Percentiles rank a stretch among this genome's conserved stretches.
phyloP scores from a whole-genome alignment of 1,140 invertebrate species.

The Drosophila miranda region DNA sequence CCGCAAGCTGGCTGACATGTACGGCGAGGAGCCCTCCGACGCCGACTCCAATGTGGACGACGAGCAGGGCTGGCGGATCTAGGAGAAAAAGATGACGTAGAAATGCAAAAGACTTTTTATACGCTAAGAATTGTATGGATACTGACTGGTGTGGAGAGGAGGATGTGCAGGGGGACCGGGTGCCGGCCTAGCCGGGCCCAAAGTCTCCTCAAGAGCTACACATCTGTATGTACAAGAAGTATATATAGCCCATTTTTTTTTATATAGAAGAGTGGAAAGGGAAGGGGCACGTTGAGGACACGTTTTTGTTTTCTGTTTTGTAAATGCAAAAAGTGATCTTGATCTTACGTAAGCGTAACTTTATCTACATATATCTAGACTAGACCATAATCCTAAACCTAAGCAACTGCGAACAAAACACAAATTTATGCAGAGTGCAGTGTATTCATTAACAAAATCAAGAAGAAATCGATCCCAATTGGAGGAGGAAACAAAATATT shows the following conservation, averaged over 20 bases:
- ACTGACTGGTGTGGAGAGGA: constrained; percentile 21
- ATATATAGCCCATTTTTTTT: background rate
- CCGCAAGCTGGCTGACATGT: constrained; percentile 98
- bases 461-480: constrained; percentile 28
- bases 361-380: constrained; percentile 20
- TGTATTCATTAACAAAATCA: constrained; percentile 24
- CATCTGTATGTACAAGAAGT: constrained; percentile 26
- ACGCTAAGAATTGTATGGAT: constrained; percentile 56
- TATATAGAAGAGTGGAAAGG: constrained; percentile 66
- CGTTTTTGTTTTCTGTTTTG: constrained; percentile 62
- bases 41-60: constrained; percentile 82
- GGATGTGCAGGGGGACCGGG: constrained; percentile 27
- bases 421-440: constrained; percentile 26
- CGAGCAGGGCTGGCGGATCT: constrained; percentile 82
- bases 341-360: constrained; percentile 65
- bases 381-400: constrained; percentile 26
- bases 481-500: constrained; percentile 47
- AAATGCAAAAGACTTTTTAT: constrained; percentile 74
- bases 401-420: constrained; percentile 66
- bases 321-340: constrained; percentile 73
- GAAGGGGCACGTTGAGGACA: constrained; percentile 40
- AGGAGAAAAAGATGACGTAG: constrained; percentile 33
- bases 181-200: constrained; percentile 59
- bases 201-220: constrained; percentile 33
- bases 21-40: constrained; percentile 94